Conservation (phyloP, 64 coral and sea anemone species). For the Catalaphyllia jardinei region DNA sequence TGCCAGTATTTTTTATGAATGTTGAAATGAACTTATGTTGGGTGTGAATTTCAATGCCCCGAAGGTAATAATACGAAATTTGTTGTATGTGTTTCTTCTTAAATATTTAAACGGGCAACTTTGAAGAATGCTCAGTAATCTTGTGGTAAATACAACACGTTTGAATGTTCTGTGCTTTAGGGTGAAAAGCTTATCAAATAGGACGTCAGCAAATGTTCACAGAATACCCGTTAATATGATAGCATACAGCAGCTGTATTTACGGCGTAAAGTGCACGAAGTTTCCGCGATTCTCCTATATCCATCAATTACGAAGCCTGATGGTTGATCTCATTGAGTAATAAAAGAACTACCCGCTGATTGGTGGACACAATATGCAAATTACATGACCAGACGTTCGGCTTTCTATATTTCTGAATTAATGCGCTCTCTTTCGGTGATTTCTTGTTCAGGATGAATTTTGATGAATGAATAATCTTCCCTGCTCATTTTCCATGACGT, state of each 20-base stretch:
- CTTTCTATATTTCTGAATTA: slow-evolving; percentile 39
- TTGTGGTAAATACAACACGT: neutral
- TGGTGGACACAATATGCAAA: slow-evolving; percentile 75
- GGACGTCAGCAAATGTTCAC: neutral
- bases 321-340: slow-evolving; percentile 61
- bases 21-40: neutral
- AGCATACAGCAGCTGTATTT: slow-evolving; percentile 66
- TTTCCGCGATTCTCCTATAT: slow-evolving; percentile 69
- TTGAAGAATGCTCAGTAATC: neutral
- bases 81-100: neutral
- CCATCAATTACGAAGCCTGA: slow-evolving; percentile 69
- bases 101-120: neutral
- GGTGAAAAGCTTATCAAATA: neutral
- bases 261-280: slow-evolving; percentile 47
- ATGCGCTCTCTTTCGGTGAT: slow-evolving; percentile 28
- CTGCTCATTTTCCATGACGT: slow-evolving; percentile 51
- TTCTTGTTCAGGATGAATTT: slow-evolving; percentile 39
- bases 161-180: neutral
- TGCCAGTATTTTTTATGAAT: neutral
- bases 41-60: slow-evolving; percentile 13
- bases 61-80: slow-evolving; percentile 5
- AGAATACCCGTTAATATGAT: slow-evolving; percentile 75
- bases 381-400: slow-evolving; percentile 41
- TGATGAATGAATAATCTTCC: slow-evolving; percentile 42
- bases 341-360: slow-evolving; percentile 47